phyloP scores from a whole-genome alignment of 2,797 vertebrate species.

The Muscicapa striata region DNA sequence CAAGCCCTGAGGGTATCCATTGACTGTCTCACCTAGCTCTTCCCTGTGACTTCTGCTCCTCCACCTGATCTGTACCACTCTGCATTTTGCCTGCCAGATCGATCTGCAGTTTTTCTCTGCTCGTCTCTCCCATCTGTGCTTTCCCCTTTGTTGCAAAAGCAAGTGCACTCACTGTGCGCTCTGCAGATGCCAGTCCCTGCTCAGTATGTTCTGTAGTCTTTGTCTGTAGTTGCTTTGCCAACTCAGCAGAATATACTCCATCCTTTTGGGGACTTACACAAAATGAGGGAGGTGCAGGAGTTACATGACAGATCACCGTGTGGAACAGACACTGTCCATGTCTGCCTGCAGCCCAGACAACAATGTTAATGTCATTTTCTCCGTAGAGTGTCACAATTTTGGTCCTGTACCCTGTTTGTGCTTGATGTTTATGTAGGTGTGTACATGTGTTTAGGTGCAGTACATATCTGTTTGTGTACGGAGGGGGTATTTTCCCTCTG shows the following conservation, averaged over 20 bases:
- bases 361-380: neutral
- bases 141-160: neutral
- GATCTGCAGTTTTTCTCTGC: neutral
- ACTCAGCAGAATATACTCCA: neutral
- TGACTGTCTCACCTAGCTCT: neutral
- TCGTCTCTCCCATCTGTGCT: slow-evolving; percentile 21
- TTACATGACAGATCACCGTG: neutral
- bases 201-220: neutral
- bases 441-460: neutral
- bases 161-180: neutral
- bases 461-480: accelerated
- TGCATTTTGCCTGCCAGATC: neutral
- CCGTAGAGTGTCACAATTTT: accelerated
- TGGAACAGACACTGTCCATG: neutral
- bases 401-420: neutral
- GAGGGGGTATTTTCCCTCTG: neutral
- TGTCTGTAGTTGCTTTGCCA: neutral
- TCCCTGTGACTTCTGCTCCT: neutral
- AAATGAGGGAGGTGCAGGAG: neutral
- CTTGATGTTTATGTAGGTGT: neutral
- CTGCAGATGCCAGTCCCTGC: neutral
- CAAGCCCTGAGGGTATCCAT: neutral
- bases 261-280: neutral
- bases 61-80: neutral
- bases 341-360: neutral